A percentile compares a stretch with the other conserved stretches of the same genome.
These are phyloP conservation scores for Sarcophaga bullata DNA, from an alignment of 1,140 invertebrate genomes.

Conservation along the genomic window DNA sequence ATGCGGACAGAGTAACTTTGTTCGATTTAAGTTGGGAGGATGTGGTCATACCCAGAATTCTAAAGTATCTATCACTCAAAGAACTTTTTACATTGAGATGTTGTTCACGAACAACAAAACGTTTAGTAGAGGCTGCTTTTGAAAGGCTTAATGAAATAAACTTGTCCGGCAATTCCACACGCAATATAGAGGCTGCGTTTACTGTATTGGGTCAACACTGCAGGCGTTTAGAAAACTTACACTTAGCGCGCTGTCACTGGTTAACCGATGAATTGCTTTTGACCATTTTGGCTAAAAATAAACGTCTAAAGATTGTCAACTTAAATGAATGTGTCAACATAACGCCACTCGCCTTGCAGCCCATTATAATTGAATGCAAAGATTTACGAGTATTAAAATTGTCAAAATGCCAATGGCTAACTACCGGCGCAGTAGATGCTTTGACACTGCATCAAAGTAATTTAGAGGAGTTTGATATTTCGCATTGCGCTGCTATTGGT, in stretches of 20 bases:
- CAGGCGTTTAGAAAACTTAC: slow-evolving; percentile 66
- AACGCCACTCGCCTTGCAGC: slow-evolving; percentile 69
- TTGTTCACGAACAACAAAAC: slow-evolving; percentile 65
- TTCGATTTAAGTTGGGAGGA: slow-evolving; percentile 72
- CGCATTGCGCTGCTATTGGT: slow-evolving; percentile 68
- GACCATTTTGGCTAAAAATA: slow-evolving; percentile 67
- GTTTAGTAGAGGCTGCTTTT: slow-evolving; percentile 53
- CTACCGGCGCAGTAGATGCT: slow-evolving; percentile 69
- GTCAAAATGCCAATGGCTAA: slow-evolving; percentile 69
- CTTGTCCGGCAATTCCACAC: slow-evolving; percentile 55
- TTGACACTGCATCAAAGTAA: slow-evolving; percentile 68
- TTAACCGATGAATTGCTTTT: slow-evolving; percentile 68
- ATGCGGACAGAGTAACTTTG: slow-evolving; percentile 50
- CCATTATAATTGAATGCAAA: slow-evolving; percentile 69
- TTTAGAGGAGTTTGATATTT: slow-evolving; percentile 70
- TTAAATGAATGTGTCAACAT: slow-evolving; percentile 69
- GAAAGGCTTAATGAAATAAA: slow-evolving; percentile 53
- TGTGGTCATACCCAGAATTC: slow-evolving; percentile 68
- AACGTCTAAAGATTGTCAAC: slow-evolving; percentile 67
- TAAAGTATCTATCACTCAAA: slow-evolving; percentile 66
- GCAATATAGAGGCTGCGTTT: slow-evolving; percentile 57
- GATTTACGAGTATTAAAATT: slow-evolving; percentile 68
- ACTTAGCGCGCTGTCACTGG: slow-evolving; percentile 67
- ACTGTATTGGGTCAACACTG: slow-evolving; percentile 67
- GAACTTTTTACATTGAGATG: slow-evolving; percentile 70